Evolutionary conservation across 2,797 vertebrate species (phyloP).

Genomic region (Salmo trutta): DNA sequence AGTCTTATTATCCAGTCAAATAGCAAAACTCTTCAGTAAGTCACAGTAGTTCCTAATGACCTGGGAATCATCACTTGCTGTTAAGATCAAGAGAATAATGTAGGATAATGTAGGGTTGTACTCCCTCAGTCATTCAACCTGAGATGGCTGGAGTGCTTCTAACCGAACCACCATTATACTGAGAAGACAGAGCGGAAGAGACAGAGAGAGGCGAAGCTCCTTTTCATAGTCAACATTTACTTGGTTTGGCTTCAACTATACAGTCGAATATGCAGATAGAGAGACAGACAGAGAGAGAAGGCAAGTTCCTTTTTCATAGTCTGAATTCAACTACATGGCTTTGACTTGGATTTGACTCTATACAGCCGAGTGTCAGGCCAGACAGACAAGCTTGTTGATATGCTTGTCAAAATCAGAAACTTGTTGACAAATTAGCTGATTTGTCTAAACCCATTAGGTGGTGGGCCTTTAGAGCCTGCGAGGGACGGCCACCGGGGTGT

Average conservation of each 20-base stretch:
- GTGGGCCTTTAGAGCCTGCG: slow-evolving; percentile 37
- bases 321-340: slow-evolving; percentile 29
- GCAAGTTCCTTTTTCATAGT: slow-evolving; percentile 10
- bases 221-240: background rate
- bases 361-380: slow-evolving; percentile 35
- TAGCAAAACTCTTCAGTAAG: background rate
- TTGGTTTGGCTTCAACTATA: background rate
- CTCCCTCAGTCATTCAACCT: background rate
- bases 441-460: slow-evolving; percentile 65
- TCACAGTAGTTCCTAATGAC: background rate
- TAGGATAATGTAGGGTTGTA: background rate
- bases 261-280: background rate
- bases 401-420: slow-evolving; percentile 43
- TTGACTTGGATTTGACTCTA: slow-evolving; percentile 3
- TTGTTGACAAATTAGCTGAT: slow-evolving; percentile 69
- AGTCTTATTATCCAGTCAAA: background rate
- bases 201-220: background rate
- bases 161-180: background rate
- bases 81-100: background rate
- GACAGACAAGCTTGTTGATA: slow-evolving; percentile 36
- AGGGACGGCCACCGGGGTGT: slow-evolving; percentile 42
- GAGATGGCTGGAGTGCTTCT: background rate
- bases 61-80: background rate
- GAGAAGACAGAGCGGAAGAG: background rate
- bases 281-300: slow-evolving; percentile 1